Base-by-base conservation (phyloP, 2,797 vertebrate genomes). In the Artibeus lituratus region DNA sequence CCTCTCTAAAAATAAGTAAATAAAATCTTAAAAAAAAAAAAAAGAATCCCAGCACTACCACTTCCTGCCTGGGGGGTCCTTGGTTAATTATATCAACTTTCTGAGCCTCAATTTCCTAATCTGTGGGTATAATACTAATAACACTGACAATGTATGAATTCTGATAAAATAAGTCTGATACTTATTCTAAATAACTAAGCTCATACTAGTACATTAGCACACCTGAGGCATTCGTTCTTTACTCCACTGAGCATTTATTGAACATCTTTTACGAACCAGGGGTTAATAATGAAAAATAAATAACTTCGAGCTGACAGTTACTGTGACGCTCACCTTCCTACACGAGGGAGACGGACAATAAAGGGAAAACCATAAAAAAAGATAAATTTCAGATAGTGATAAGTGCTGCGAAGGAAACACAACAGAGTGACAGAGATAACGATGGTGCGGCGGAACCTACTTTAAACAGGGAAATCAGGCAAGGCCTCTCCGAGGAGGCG, bases 161-260 rank as follows among this genome's bases (percentile, higher is more conserved):
- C 19, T 14, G 39, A 26, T 51, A 16, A 57, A 24, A 44, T n/a
- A 32, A 42, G 55, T 90, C 49, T 39, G 76, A 49, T 26, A 82
- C 19, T 22, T 76, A 44, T 3, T 78, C 9, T 62, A 35, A 67
- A 57, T 6, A 32, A 77, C 18, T 78, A 89, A 86, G 35, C 49
- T 47, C 14, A 59, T 53, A 51, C 10, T 1, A 11, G 32, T 22
- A n/a, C 42, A 55, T 55, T 2, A 12, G 51, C 44, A n/a, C 67
- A 81, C 32, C 39, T 32, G 59, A 42, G n/a, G n/a, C 14, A 16
- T n/a, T 62, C 26, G 10, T 92, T n/a, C 47, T 59, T 83, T 89
- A 51, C 47, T 93, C 86, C 77, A 85, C 55, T 35, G 84, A 70
- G 74, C 57, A 78, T 76, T 87, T 87, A 89, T 89, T 91, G 73